Conservation (phyloP, 2,113 vertebrate genomes). For the Prinia subflava region DNA sequence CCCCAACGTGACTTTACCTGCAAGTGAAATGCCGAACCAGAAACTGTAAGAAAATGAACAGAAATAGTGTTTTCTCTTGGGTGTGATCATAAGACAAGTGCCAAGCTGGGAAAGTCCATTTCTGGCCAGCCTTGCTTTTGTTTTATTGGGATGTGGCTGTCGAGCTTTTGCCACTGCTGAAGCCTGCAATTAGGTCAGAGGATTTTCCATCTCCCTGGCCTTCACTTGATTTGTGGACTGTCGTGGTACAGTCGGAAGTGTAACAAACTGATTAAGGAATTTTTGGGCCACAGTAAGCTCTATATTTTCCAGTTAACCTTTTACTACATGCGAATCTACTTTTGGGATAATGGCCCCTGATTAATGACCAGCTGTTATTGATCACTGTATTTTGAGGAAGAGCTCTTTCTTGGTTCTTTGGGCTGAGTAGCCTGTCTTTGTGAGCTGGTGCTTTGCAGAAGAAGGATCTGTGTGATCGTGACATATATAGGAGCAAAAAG, state of each 20-base stretch:
- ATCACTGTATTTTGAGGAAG: not conserved
- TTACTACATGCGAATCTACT: not conserved
- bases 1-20: not conserved
- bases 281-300: not conserved
- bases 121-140: not conserved
- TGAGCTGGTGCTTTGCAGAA: not conserved
- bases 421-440: not conserved
- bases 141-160: not conserved
- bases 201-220: constrained; percentile 3
- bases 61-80: not conserved
- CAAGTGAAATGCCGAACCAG: not conserved
- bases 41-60: not conserved
- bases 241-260: not conserved
- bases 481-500: not conserved
- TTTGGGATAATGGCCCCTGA: not conserved
- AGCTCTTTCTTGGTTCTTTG: not conserved
- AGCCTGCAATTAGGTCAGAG: not conserved
- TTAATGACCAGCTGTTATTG: not conserved
- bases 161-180: not conserved
- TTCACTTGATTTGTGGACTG: not conserved
- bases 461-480: not conserved
- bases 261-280: not conserved
- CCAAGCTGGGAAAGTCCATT: not conserved
- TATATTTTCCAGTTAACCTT: constrained; percentile 14
- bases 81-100: not conserved